Conservation (phyloP, 2,113 vertebrate species). For the Larimichthys polyactis region DNA sequence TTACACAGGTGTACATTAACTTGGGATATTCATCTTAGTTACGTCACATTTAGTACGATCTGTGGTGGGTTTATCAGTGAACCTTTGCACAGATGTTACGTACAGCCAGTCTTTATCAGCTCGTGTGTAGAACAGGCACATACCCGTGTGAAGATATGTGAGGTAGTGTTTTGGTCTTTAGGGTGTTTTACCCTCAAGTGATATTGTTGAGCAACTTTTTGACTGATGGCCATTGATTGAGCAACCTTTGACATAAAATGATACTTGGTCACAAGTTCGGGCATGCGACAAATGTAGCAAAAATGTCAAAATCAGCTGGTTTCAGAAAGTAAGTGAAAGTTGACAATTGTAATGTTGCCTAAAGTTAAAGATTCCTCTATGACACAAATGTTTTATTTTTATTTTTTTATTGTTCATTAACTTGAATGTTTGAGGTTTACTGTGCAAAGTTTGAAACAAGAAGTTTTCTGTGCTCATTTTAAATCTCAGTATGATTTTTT, state of each 20-base stretch:
- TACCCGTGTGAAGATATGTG: background rate
- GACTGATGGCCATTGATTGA: background rate
- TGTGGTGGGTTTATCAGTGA: background rate
- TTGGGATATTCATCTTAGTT: background rate
- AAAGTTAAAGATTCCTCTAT: background rate
- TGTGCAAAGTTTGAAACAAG: background rate
- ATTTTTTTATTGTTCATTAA: background rate
- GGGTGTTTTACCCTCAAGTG: background rate
- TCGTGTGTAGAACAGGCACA: background rate
- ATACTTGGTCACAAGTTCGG: slow-evolving; percentile 13
- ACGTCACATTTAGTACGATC: background rate
- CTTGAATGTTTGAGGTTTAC: background rate
- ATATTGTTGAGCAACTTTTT: background rate
- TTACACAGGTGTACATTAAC: background rate
- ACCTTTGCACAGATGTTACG: slow-evolving; percentile 17
- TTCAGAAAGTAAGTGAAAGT: background rate
- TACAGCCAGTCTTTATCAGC: background rate
- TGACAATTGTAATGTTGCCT: background rate
- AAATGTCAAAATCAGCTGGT: background rate
- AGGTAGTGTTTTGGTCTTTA: background rate
- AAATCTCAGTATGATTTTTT: background rate
- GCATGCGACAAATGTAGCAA: background rate
- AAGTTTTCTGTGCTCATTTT: background rate
- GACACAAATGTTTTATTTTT: background rate
- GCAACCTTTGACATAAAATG: slow-evolving; percentile 13